These are phyloP conservation scores for Melanotus villosus DNA, from an alignment of 2,888 invertebrate species.

Conservation along the genomic window DNA sequence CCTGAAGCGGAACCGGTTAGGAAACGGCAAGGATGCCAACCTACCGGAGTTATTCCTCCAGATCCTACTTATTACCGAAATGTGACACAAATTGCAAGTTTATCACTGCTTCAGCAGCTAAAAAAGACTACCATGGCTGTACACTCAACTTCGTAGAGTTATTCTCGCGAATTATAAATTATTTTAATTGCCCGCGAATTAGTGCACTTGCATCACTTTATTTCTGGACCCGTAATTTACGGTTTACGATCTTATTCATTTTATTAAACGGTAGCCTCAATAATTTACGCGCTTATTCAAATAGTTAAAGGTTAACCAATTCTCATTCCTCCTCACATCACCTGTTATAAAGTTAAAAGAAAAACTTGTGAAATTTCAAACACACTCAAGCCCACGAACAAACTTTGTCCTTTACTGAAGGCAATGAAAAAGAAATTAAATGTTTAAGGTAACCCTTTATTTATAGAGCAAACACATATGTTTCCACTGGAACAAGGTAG, in stretches of 20 bases:
- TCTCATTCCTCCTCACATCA: too few relatives aligned
- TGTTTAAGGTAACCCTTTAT: too few relatives aligned
- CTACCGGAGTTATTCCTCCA: constrained; percentile 46
- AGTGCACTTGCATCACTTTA: constrained; percentile 15
- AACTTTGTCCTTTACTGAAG: too few relatives aligned
- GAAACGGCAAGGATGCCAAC: constrained; percentile 48
- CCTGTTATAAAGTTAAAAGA: too few relatives aligned
- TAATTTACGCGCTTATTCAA: too few relatives aligned
- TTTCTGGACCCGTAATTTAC: not conserved
- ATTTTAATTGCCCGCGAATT: constrained; percentile 34
- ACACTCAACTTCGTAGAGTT: constrained; percentile 27
- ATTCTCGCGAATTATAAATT: constrained; percentile 34
- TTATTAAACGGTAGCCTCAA: not conserved
- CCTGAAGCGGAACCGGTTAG: constrained; percentile 49
- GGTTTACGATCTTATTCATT: not conserved
- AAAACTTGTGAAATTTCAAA: too few relatives aligned
- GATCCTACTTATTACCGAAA: constrained; percentile 48
- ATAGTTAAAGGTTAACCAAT: too few relatives aligned
- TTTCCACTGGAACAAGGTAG: too few relatives aligned
- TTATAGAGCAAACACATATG: too few relatives aligned
- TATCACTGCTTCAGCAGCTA: constrained; percentile 43
- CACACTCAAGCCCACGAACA: too few relatives aligned
- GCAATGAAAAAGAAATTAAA: too few relatives aligned
- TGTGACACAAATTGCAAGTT: constrained; percentile 49
- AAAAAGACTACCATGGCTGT: constrained; percentile 31